A percentile compares a stretch with the other conserved stretches of the same genome.
These are phyloP conservation scores for Exocentrus adspersus DNA, from an alignment of 2,888 invertebrate genomes.

Conservation along the genomic window DNA sequence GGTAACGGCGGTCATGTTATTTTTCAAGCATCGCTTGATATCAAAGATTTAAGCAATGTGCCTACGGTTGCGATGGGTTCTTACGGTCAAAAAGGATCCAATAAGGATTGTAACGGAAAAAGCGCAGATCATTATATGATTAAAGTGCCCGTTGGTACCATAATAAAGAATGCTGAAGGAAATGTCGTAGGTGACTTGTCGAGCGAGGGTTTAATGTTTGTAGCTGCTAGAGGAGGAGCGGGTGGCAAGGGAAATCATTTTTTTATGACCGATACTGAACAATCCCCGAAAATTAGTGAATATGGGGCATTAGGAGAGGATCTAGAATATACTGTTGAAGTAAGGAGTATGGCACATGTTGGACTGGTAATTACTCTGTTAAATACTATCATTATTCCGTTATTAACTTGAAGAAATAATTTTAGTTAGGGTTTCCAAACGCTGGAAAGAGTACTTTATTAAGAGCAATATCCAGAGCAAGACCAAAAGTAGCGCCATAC, in stretches of 20 bases:
- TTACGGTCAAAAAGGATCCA: conserved; percentile 77
- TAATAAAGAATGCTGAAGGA: conserved; percentile 70
- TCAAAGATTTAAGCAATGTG: conserved; percentile 78
- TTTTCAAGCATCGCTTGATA: conserved; percentile 75
- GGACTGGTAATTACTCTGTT: conserved; percentile 86
- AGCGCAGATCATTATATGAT: conserved; percentile 77
- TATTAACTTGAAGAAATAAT: conserved; percentile 32
- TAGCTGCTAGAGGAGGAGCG: conserved; percentile 94
- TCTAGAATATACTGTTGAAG: conserved; percentile 77
- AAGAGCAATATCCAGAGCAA: conserved; percentile 84
- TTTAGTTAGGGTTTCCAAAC: conserved; percentile 85
- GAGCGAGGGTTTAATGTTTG: conserved; percentile 78
- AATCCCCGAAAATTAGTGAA: conserved; percentile 88
- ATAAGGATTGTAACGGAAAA: conserved; percentile 84
- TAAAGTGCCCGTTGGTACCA: conserved; percentile 85
- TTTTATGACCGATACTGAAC: conserved; percentile 82
- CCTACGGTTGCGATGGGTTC: conserved; percentile 70
- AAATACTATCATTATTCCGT: too few species aligned
- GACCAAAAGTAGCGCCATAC: conserved; percentile 91
- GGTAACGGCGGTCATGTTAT: conserved; percentile 96
- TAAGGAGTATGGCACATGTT: conserved; percentile 93
- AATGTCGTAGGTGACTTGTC: conserved; percentile 75
- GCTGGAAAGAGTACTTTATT: conserved; percentile 94
- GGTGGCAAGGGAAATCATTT: conserved; percentile 96
- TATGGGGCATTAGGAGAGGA: conserved; percentile 87